phyloP scores from a whole-genome alignment of 2,797 vertebrate genomes.

The Basileuterus tristriatus region DNA sequence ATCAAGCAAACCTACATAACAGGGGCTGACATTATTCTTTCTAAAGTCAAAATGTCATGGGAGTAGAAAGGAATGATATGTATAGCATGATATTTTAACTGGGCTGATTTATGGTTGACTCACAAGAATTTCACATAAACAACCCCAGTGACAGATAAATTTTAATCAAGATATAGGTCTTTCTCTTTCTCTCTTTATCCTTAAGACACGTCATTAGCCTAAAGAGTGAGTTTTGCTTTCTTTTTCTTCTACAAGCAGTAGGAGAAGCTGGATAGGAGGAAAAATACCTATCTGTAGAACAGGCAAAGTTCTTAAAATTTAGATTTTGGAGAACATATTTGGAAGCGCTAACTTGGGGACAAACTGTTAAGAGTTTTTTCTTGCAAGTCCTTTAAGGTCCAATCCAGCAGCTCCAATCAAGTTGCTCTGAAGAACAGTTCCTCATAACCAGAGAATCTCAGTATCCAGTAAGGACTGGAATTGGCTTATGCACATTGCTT shows the following conservation, averaged over 20 bases:
- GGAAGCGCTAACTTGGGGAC: not conserved
- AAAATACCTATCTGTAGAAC: not conserved
- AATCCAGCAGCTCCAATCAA: not conserved
- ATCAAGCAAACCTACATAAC: not conserved
- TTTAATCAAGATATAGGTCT: not conserved
- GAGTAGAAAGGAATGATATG: not conserved
- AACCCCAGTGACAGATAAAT: not conserved
- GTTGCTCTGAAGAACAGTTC: not conserved
- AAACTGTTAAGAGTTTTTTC: not conserved
- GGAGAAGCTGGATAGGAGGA: not conserved
- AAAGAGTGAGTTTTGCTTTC: not conserved
- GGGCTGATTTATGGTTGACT: not conserved
- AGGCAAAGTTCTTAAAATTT: not conserved
- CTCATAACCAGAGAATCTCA: not conserved
- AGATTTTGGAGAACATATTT: not conserved
- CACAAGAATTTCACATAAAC: not conserved
- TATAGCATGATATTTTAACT: not conserved
- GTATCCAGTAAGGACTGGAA: not conserved
- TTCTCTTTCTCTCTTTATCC: not conserved
- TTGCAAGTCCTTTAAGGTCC: not conserved
- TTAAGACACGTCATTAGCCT: not conserved
- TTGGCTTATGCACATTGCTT: not conserved
- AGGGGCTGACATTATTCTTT: not conserved
- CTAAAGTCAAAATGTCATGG: not conserved
- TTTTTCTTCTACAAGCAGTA: not conserved